Evolutionary conservation across 2,888 invertebrate genomes (phyloP).

Genomic region (Oscheius sp.): DNA sequence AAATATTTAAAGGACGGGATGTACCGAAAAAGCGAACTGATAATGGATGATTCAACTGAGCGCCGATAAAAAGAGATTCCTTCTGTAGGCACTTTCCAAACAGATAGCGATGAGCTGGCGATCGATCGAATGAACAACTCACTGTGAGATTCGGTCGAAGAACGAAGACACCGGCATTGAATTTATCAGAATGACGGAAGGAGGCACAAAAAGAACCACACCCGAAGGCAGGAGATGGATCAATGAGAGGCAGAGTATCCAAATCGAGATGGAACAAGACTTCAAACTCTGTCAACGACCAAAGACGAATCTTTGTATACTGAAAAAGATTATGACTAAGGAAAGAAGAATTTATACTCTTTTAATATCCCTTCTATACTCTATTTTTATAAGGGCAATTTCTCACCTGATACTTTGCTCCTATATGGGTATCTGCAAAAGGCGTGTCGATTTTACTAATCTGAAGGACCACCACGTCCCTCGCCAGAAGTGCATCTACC

Average conservation of each 20-base stretch:
- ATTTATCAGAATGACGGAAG: slow-evolving; percentile 64
- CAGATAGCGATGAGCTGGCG: not conserved
- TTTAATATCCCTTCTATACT: no score
- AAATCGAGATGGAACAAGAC: slow-evolving; percentile 56
- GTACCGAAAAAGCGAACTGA: no score
- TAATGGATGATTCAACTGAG: slow-evolving; percentile 24
- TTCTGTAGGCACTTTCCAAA: not conserved
- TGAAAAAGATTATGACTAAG: no score
- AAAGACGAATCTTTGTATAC: slow-evolving; percentile 65
- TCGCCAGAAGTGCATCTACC: slow-evolving; percentile 34
- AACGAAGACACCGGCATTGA: slow-evolving; percentile 65
- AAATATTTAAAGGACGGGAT: slow-evolving; percentile 2
- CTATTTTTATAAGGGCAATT: not conserved
- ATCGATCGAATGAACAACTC: slow-evolving; percentile 8
- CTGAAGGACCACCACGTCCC: slow-evolving; percentile 44
- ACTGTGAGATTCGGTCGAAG: slow-evolving; percentile 59
- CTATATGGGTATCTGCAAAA: slow-evolving; percentile 50
- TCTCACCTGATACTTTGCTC: slow-evolving; percentile 59
- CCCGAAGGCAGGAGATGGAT: slow-evolving; percentile 51
- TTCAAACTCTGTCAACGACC: slow-evolving; percentile 57
- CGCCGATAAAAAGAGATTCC: slow-evolving; percentile 1
- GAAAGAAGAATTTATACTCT: no score
- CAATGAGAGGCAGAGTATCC: slow-evolving; percentile 50
- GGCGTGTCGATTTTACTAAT: slow-evolving; percentile 61
- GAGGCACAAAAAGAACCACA: slow-evolving; percentile 61